Base-by-base conservation (phyloP, 2,113 vertebrate genomes). In the Petaurus breviceps region DNA sequence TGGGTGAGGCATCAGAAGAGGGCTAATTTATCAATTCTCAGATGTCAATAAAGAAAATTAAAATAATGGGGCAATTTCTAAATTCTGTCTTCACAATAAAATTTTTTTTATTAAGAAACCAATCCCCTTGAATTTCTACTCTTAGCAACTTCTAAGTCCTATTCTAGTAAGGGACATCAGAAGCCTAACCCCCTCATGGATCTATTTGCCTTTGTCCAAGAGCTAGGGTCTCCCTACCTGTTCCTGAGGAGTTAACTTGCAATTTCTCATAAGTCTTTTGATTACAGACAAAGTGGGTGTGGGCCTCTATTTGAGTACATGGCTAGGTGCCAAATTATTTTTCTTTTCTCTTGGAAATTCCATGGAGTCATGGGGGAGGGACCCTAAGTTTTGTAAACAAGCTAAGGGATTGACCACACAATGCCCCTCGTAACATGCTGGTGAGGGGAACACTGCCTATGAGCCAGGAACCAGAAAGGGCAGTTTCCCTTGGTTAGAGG, bases 311-410 rank as follows among this genome's bases (percentile, higher is more conserved):
- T 22, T 84, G n/a, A 84, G 37, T 10, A 22, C 37, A 7, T 3
- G 10, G 55, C 8, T 3, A 61, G 26, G 1, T 37, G 92, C 46
- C 49, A 68, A 51, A 28, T 91, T 93, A 68, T 89, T 31, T 37
- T 91, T 93, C 89, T 89, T n/a, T 57, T 37, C 37, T 37, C 9
- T 89, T 10, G 91, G 57, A 28, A 96, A 93, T 0, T 50, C 37
- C 84, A 12, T 92, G 19, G 24, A 28, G 89, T 93, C 55, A 68
- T n/a, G 61, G 94, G 95, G 93, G 89, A 51, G 92, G 51, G 57
- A 68, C 11, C 31, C 16, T 68, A 91, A 91, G 43, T 4, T 1
- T 43, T 50, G 14, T 8, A 22, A 92, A 26, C 37, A 0, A 52
- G 54, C 2, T 43, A 43, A 84, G 37, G 22, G 55, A 52, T 24